Conservation (phyloP, 1,140 invertebrate genomes). For the Conus ventricosus region DNA sequence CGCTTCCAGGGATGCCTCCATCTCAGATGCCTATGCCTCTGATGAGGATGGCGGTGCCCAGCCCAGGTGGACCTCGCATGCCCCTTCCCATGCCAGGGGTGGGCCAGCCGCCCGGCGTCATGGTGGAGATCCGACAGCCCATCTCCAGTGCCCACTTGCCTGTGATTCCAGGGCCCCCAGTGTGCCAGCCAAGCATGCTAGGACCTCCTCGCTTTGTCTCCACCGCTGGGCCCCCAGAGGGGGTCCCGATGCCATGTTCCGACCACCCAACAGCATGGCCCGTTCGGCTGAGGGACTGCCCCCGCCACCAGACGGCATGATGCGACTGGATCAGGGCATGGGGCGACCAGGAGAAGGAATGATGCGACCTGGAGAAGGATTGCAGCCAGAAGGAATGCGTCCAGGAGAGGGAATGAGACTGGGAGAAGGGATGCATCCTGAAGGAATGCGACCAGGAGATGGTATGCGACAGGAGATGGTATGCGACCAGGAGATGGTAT, state of each 20-base stretch:
- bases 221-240: not conserved
- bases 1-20: not conserved
- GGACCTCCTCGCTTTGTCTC: not conserved
- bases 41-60: constrained; percentile 6
- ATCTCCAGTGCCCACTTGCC: constrained; percentile 31
- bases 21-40: constrained; percentile 9
- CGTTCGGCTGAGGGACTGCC: no score
- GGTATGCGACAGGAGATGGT: not conserved
- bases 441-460: not conserved
- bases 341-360: not conserved
- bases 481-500: not conserved
- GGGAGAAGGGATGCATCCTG: not conserved
- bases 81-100: not conserved
- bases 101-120: constrained; percentile 7
- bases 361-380: not conserved
- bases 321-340: not conserved
- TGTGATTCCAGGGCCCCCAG: constrained; percentile 11
- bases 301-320: not conserved
- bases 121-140: constrained; percentile 27
- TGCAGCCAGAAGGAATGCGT: not conserved
- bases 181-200: not conserved
- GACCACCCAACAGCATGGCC: not conserved
- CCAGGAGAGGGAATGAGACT: not conserved
- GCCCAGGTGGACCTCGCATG: constrained; percentile 6
- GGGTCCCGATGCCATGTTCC: not conserved